Base-by-base conservation (phyloP, 2,113 vertebrate species). In the Candoia aspera region DNA sequence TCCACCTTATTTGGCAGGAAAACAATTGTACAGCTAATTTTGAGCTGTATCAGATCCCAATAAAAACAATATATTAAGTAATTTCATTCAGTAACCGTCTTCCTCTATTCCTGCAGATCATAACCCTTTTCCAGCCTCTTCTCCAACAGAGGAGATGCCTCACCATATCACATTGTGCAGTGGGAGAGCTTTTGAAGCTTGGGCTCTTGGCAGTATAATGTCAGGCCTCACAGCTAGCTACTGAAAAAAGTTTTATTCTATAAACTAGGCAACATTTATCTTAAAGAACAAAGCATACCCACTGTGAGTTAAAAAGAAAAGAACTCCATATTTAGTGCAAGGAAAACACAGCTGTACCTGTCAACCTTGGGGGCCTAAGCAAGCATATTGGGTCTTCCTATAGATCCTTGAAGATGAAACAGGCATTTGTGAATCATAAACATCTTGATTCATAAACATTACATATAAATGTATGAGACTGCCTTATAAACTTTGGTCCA, bases 331-430 rank as follows among this genome's bases (percentile, higher is more conserved):
- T 96, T 92, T 79, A 88, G 91, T 87, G 89, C 93, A 96, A 95
- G 42, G 59, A 92, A 96, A 95, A 95, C 90, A 95, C 92, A 95
- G 90, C 94, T 95, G 95, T 91, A 96, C 93, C 95, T 96, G 92
- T 90, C 93, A 88, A 55, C 11, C 90, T 92, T 86, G 90, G 87
- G 57, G 49, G 64, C 5, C 33, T n/a, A 73, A 64, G 37, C 17
- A 84, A 26, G 91, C 57, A 53, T 17, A 42, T 60, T 29, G 2
- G 62, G 6, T 1, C 4, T 92, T 94, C 92, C 89, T 86, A 59
- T 91, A 87, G 68, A 64, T 11, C 26, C 62, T 1, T 49, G 87
- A 54, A 88, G 55, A 60, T 93, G 57, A 17, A 93, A 91, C 93
- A 91, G 37, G 55, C 57, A 19, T 10, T 54, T 58, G 95, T 60